Base-by-base conservation (phyloP, 2,888 invertebrate genomes). In the Xylota segnis region DNA sequence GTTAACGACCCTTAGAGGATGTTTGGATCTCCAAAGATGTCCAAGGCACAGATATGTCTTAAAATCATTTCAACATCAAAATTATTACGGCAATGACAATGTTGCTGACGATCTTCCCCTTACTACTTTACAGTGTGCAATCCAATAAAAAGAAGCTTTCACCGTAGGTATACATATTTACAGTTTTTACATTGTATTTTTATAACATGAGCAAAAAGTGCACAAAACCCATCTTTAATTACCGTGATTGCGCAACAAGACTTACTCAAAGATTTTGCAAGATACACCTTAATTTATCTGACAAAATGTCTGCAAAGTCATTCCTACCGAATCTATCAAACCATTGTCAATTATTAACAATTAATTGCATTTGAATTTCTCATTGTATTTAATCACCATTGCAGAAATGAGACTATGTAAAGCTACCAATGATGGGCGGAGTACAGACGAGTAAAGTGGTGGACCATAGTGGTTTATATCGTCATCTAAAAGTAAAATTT, bases 311-410 rank as follows among this genome's bases (percentile, higher is more conserved):
- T 52, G 37, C 18, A 18, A 47, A 12, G 32, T 50, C 14, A 14
- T 14, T 66, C 27, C 40, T 56, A 12, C n/a, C 29, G n/a, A 29
- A 77, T 52, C 6, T 6, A 59, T 40, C 18, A 58, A 59, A 29
- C 40, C 18, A 61, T 70, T 54, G 14, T 68, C 68, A 68, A 61
- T 61, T 59, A 68, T 59, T 76, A 43, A 16, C 59, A 61, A 77
- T 70, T 77, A 77, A 77, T 59, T 70, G 59, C 52, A 59, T 68
- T 52, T 76, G 61, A 77, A 59, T 59, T 52, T 68, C 32, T 45
- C 40, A 32, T 52, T 14, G 32, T 37, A 50, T 52, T 43, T 40
- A 54, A 59, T 29, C 5, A 34, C 23, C 23, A 14, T 10, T 4
- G 9, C 10, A 52, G 50, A 58, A 37, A n/a, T 5, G 12, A 29